These are phyloP conservation scores for Athetis lepigone DNA, from an alignment of 2,888 invertebrate genomes.

Conservation along the genomic window DNA sequence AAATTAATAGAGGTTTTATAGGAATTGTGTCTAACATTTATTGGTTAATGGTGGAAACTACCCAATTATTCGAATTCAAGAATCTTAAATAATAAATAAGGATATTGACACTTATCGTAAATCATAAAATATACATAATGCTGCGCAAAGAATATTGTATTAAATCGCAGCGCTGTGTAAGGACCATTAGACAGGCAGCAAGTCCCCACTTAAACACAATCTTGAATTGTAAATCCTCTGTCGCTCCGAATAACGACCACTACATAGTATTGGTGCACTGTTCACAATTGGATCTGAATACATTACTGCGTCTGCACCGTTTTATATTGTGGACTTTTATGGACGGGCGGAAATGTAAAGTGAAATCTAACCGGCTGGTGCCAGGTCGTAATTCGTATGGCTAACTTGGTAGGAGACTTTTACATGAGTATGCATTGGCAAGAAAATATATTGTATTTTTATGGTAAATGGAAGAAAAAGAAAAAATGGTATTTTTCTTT, in stretches of 20 bases:
- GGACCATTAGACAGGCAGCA: conserved; percentile 58
- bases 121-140: conserved; percentile 35
- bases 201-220: conserved; percentile 63
- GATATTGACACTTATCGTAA: conserved; percentile 21
- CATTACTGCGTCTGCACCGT: conserved; percentile 70
- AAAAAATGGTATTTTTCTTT: no score
- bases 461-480: conserved; percentile 9
- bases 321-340: conserved; percentile 68
- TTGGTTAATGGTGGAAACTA: no score
- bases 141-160: conserved; percentile 32
- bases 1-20: no score
- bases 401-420: conserved; percentile 46
- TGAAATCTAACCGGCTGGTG: conserved; percentile 63
- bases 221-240: conserved; percentile 67
- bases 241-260: conserved; percentile 62
- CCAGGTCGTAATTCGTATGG: conserved; percentile 60
- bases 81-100: conserved; percentile 13
- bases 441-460: conserved; percentile 37
- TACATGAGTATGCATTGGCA: conserved; percentile 29
- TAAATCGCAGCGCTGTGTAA: conserved; percentile 46
- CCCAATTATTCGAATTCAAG: background rate
- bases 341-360: conserved; percentile 66
- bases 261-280: conserved; percentile 64
- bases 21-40: no score
- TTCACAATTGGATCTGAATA: conserved; percentile 75